A percentile compares a stretch with the other conserved stretches of the same genome.
These are phyloP conservation scores for Drosophila ercepeae DNA, from an alignment of 1,140 invertebrate genomes.

Conservation along the genomic window DNA sequence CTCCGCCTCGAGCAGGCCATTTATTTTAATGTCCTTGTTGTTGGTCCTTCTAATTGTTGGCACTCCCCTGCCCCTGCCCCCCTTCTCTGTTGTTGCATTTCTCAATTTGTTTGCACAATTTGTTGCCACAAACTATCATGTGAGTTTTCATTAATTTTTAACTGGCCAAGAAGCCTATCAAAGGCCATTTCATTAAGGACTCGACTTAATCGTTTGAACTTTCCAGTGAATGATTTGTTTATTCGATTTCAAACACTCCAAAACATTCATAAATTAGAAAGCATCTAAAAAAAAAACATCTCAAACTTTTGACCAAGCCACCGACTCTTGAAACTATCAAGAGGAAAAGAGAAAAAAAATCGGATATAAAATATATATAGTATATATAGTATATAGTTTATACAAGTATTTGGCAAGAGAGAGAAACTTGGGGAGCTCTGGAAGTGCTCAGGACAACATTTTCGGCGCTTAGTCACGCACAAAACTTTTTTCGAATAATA, in stretches of 20 bases:
- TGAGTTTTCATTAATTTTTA: constrained; percentile 37
- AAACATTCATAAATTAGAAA: constrained; percentile 9
- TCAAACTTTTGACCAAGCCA: constrained; percentile 10
- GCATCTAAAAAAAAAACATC: neutral
- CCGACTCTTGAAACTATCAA: constrained; percentile 25
- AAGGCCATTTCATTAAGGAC: constrained; percentile 45
- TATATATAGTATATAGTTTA: neutral
- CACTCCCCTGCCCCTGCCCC: neutral
- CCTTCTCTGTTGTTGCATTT: constrained; percentile 63
- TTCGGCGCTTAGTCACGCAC: constrained; percentile 58
- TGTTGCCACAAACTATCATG: constrained; percentile 9
- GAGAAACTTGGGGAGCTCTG: constrained; percentile 13
- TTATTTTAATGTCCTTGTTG: constrained; percentile 40
- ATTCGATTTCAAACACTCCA: neutral
- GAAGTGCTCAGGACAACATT: constrained; percentile 35
- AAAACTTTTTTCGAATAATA: constrained; percentile 54
- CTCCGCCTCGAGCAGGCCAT: constrained; percentile 27
- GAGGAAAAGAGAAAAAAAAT: constrained; percentile 1
- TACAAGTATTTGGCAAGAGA: neutral
- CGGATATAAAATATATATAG: neutral
- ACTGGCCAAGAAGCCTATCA: constrained; percentile 1
- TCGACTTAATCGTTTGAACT: neutral
- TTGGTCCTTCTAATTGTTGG: constrained; percentile 25
- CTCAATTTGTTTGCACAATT: constrained; percentile 75
- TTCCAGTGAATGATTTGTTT: constrained; percentile 1